Evolutionary conservation across 1,140 invertebrate genomes (phyloP).

Genomic region (Cydia splendana): DNA sequence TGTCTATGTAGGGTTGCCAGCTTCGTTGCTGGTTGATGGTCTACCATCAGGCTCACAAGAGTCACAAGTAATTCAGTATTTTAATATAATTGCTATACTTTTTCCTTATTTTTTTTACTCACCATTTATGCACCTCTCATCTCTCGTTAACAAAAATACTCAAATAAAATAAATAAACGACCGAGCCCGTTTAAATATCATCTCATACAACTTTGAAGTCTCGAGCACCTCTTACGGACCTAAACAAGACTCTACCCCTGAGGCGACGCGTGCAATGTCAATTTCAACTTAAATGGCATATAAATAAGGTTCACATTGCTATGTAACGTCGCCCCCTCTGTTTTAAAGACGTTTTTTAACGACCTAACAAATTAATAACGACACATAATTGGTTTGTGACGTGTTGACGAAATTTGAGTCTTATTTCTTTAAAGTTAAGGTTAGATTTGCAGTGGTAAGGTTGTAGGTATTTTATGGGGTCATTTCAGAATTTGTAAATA

Average conservation of each 20-base stretch:
- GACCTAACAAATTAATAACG: slow-evolving; percentile 34
- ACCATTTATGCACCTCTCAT: neutral
- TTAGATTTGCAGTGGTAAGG: neutral
- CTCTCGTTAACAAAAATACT: neutral
- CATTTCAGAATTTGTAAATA: slow-evolving; percentile 29
- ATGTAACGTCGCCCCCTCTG: neutral
- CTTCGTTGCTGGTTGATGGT: too few relatives aligned
- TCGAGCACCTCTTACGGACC: slow-evolving; percentile 7
- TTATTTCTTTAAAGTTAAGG: neutral
- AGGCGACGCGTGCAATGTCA: neutral
- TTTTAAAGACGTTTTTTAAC: slow-evolving; percentile 31
- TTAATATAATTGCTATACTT: too few relatives aligned
- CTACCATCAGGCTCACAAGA: too few relatives aligned
- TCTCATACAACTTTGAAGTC: slow-evolving; percentile 12
- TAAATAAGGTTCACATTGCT: neutral
- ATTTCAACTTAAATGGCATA: neutral
- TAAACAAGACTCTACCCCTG: neutral
- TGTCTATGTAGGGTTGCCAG: too few relatives aligned
- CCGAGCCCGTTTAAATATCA: neutral
- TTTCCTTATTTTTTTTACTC: neutral
- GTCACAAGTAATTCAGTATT: too few relatives aligned
- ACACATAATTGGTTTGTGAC: slow-evolving; percentile 4
- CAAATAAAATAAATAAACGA: neutral
- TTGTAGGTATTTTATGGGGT: slow-evolving; percentile 9
- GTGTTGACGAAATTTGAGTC: neutral